A percentile compares a stretch with the other conserved stretches of the same genome.
phyloP scores from a whole-genome alignment of 2,797 vertebrate genomes.

The Enteromius anoplus region DNA sequence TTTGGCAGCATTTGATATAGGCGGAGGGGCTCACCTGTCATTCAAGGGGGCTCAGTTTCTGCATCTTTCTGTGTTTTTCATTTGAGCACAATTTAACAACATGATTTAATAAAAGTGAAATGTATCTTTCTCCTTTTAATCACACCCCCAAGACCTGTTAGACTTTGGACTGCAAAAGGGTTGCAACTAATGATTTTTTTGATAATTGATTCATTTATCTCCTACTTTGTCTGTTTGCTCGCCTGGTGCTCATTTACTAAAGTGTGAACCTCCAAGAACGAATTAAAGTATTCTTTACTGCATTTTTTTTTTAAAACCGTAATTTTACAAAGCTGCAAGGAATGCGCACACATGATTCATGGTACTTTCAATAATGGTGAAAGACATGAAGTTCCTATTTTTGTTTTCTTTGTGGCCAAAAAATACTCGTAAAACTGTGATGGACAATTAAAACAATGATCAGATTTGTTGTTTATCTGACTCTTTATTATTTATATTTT shows the following conservation, averaged over 20 bases:
- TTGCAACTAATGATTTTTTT: slow-evolving; percentile 6
- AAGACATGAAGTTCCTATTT: too few species aligned
- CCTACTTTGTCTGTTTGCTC: neutral
- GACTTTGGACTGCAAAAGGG: neutral
- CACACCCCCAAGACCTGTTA: neutral
- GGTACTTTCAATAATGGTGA: too few species aligned
- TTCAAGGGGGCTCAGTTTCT: slow-evolving; percentile 2
- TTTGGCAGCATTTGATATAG: slow-evolving; percentile 61
- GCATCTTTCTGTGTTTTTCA: neutral
- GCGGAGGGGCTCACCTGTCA: slow-evolving; percentile 52
- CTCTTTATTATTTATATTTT: neutral
- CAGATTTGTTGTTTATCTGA: neutral
- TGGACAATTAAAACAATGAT: neutral
- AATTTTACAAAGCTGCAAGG: neutral
- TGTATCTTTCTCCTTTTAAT: neutral
- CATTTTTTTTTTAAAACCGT: too few species aligned
- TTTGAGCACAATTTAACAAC: neutral
- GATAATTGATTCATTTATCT: neutral
- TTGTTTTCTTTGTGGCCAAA: too few species aligned
- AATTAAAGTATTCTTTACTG: too few species aligned
- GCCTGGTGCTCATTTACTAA: neutral
- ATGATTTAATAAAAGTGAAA: neutral
- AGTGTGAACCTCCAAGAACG: neutral
- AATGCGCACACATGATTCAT: too few species aligned
- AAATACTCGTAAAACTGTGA: too few species aligned